A percentile compares a stretch with the other conserved stretches of the same genome.
Conservation (phyloP, 2,113 vertebrate species). For the Neotragus pygmaeus region DNA sequence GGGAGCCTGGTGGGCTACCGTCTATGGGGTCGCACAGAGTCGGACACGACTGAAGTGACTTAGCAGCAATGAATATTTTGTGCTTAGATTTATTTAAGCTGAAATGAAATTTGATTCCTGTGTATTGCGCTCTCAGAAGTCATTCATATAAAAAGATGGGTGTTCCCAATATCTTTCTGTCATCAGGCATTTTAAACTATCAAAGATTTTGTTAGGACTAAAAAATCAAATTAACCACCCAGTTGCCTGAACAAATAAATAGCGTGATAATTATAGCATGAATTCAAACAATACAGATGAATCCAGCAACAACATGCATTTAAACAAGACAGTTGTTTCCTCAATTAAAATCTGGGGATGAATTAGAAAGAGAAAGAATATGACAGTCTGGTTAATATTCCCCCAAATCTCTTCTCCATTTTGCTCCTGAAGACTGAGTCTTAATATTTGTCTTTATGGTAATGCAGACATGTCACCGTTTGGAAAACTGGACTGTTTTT, state of each 20-base stretch:
- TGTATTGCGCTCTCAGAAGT: neutral
- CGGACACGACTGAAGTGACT: no score
- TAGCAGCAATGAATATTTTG: no score
- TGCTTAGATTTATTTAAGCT: neutral
- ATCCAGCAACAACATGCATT: neutral
- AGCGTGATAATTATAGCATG: neutral
- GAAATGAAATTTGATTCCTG: neutral
- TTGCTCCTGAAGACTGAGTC: neutral
- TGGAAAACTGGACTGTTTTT: neutral
- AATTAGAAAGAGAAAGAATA: neutral
- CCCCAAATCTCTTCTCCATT: neutral
- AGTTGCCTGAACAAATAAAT: neutral
- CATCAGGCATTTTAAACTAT: slow-evolving; percentile 34
- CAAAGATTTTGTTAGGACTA: slow-evolving; percentile 41
- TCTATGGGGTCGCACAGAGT: no score
- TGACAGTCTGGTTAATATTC: neutral
- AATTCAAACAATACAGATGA: neutral
- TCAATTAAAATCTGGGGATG: neutral
- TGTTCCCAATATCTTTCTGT: neutral
- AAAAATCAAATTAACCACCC: slow-evolving; percentile 45
- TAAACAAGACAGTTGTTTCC: neutral
- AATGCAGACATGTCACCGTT: neutral
- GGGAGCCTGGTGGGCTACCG: no score
- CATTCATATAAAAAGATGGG: neutral
- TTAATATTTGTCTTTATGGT: neutral